These are phyloP conservation scores for Gymnocephalus cernua DNA, from an alignment of 2,113 vertebrate species.

Conservation along the genomic window DNA sequence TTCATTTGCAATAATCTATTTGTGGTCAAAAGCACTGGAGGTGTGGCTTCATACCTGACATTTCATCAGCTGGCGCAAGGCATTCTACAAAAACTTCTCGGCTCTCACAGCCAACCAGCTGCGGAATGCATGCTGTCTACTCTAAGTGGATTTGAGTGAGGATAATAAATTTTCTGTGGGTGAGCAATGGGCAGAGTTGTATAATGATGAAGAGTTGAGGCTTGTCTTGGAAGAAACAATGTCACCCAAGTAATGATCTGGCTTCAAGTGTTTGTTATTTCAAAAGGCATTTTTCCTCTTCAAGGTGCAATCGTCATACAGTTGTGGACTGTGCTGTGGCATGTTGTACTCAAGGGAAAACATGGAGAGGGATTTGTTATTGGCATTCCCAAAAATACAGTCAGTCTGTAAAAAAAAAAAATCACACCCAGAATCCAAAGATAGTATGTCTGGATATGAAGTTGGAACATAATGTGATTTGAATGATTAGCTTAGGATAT, in stretches of 20 bases:
- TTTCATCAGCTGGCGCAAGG: constrained; percentile 57
- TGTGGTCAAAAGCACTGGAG: constrained; percentile 21
- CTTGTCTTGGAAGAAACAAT: constrained; percentile 90
- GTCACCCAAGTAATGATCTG: constrained; percentile 81
- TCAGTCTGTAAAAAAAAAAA: constrained; percentile 15
- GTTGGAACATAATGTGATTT: constrained; percentile 1
- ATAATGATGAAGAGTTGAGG: constrained; percentile 89
- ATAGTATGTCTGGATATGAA: constrained; percentile 33
- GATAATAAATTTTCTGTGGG: constrained; percentile 90
- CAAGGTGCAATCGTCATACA: constrained; percentile 86
- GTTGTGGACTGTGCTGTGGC: constrained; percentile 88
- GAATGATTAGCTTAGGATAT: background rate
- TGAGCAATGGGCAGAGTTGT: constrained; percentile 88
- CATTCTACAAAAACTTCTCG: constrained; percentile 77
- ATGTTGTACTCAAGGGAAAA: constrained; percentile 80
- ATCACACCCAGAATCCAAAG: constrained; percentile 24
- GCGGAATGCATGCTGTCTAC: constrained; percentile 89
- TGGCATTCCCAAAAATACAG: constrained; percentile 55
- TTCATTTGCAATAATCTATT: constrained; percentile 29
- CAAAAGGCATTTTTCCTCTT: constrained; percentile 86
- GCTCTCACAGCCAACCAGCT: constrained; percentile 82
- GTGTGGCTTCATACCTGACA: constrained; percentile 49
- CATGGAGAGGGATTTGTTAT: constrained; percentile 51
- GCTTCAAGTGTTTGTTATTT: constrained; percentile 88
- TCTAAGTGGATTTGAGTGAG: constrained; percentile 86